phyloP scores from a whole-genome alignment of 2,113 vertebrate species.

The Harpagus bidentatus region DNA sequence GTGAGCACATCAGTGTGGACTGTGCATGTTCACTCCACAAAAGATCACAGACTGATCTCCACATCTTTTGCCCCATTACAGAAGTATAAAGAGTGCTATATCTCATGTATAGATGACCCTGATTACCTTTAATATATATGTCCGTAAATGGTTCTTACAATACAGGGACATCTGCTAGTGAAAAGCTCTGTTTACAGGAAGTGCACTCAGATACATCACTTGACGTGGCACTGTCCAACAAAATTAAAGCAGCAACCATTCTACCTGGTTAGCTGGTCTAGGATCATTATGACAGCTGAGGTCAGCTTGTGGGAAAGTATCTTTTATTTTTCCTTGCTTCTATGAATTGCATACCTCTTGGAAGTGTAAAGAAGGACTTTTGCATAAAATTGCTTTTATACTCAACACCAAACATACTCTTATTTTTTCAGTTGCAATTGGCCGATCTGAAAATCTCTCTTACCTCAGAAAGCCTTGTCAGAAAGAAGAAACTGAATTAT shows the following conservation, averaged over 20 bases:
- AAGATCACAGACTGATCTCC: not conserved
- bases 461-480: not conserved
- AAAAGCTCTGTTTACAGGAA: not conserved
- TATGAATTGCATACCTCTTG: not conserved
- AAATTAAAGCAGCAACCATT: not conserved
- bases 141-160: not conserved
- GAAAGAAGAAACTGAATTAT: not conserved
- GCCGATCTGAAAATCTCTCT: not conserved
- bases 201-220: not conserved
- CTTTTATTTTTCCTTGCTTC: not conserved
- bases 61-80: not conserved
- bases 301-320: not conserved
- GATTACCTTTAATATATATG: not conserved
- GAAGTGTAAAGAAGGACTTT: not conserved
- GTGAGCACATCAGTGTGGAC: fast-evolving
- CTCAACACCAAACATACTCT: not conserved
- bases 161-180: not conserved
- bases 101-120: not conserved
- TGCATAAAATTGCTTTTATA: not conserved
- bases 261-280: not conserved
- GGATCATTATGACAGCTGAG: not conserved
- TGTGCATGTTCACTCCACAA: fast-evolving
- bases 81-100: not conserved
- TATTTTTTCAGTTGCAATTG: not conserved
- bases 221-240: not conserved